Evolutionary conservation across 2,797 vertebrate genomes (phyloP), one percentile per base, ranked within the genome.

Genomic region (Leptodactylus fallax): DNA sequence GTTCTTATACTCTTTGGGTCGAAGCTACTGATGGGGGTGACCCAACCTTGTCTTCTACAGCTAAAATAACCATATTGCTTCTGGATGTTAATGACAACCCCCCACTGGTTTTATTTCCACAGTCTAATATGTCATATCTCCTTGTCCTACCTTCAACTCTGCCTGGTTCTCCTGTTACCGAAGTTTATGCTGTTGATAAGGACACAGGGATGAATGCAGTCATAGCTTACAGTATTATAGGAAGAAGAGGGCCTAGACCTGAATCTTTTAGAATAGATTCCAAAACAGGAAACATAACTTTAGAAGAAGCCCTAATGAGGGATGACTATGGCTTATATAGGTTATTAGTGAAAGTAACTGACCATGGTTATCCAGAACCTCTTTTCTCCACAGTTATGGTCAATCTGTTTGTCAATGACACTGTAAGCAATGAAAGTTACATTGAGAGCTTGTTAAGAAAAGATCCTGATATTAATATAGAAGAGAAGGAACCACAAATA

Each of bases 151-250:
- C 98, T 65, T 97, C 94, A 84, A 99, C 98, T 0, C 93, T 97
- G 36, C 98, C 98, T 12, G 98, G 98, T 58, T 99, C 98, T 69
- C 97, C 97, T 6, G 97, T 99, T 83, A 98, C 98, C 7, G 98
- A 99, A 88, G 98, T 99, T 6, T 99, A 99, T 36, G 98, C 98
- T 19, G 97, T 99, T 1, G 98, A 99, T 92, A 98, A 97, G 91
- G 98, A 99, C 91, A 98, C 98, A 0, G 98, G 98, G 74, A 99
- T 99, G 98, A 99, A 99, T 55, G 98, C 98, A 10, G 98, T 99
- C 74, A 99, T 99, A 61, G 97, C 97, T 53, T 99, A 99, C 87
- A 99, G 97, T 90, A 99, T 99, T 91, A 97, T 99, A 92, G 97
- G 97, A 85, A 95, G 98, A 92, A 97, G 96, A 93, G 98, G 98